Conservation (phyloP, 2,888 invertebrate genomes). For the Timandra comae region DNA sequence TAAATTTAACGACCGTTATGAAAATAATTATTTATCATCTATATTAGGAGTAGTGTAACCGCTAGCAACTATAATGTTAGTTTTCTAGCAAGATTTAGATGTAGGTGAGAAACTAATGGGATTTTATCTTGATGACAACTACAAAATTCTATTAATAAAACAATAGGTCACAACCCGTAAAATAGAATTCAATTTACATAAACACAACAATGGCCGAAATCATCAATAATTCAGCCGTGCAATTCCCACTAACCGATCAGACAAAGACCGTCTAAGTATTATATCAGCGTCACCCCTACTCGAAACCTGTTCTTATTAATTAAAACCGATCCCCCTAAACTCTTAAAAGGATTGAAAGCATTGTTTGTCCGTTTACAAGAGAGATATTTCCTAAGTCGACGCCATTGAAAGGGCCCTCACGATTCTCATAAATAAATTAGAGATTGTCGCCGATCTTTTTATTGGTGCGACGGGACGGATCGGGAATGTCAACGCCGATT, state of each 20-base stretch:
- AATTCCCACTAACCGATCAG: constrained; percentile 21
- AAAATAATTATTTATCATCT: not conserved
- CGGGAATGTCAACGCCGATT: constrained; percentile 67
- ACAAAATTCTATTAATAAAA: no score
- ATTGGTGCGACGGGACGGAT: constrained; percentile 41
- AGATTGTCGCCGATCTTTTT: constrained; percentile 55
- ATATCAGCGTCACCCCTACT: constrained; percentile 21
- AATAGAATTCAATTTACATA: no score
- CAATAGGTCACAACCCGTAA: no score
- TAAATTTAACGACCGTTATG: constrained; percentile 4
- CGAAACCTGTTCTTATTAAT: constrained; percentile 29
- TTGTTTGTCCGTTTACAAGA: constrained; percentile 34
- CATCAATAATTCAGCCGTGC: constrained; percentile 29
- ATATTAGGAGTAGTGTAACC: no score
- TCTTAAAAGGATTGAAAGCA: constrained; percentile 34
- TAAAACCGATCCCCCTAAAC: constrained; percentile 27
- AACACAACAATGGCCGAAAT: not conserved
- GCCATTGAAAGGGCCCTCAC: constrained; percentile 44
- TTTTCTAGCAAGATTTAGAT: no score
- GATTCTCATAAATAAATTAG: constrained; percentile 72
- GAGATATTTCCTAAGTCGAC: constrained; percentile 38
- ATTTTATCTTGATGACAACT: no score
- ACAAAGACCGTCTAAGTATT: constrained; percentile 12
- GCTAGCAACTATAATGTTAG: no score
- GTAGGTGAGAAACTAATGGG: no score